Evolutionary conservation across 2,888 invertebrate genomes (phyloP).

Genomic region (Eupithecia abbreviata): DNA sequence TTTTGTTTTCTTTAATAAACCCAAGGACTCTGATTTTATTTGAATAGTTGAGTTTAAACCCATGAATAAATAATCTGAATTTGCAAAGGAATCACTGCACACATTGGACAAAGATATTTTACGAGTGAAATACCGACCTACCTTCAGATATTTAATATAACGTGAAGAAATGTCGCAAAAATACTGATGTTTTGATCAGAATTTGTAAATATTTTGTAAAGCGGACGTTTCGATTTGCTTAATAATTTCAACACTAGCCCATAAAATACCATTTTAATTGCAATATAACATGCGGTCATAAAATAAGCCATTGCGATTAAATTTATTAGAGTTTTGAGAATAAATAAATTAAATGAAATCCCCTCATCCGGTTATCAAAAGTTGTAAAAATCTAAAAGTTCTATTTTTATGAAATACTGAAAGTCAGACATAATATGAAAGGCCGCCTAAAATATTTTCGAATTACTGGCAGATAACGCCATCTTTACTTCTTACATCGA

Average conservation of each 20-base stretch:
- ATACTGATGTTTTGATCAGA: background rate
- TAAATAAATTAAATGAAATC: slow-evolving; percentile 35
- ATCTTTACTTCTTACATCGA: slow-evolving; percentile 13
- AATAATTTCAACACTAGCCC: background rate
- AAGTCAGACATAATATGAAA: background rate
- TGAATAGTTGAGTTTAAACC: no score
- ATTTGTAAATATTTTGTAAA: background rate
- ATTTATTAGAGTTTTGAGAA: slow-evolving; percentile 39
- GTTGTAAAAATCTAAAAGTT: background rate
- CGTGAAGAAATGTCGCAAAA: background rate
- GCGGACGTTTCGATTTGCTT: background rate
- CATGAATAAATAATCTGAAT: no score
- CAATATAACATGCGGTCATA: slow-evolving; percentile 35
- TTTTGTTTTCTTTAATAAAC: no score
- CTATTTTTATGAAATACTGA: no score
- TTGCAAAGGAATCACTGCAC: no score
- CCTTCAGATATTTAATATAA: background rate
- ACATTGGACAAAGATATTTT: no score
- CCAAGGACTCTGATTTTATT: no score
- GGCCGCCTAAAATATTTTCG: background rate
- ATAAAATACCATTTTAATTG: background rate
- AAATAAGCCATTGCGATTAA: slow-evolving; percentile 32
- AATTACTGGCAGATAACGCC: slow-evolving; percentile 10
- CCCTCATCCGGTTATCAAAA: slow-evolving; percentile 32
- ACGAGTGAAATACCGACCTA: no score